phyloP scores from a whole-genome alignment of 1,140 invertebrate genomes.

The Heliconius congener region DNA sequence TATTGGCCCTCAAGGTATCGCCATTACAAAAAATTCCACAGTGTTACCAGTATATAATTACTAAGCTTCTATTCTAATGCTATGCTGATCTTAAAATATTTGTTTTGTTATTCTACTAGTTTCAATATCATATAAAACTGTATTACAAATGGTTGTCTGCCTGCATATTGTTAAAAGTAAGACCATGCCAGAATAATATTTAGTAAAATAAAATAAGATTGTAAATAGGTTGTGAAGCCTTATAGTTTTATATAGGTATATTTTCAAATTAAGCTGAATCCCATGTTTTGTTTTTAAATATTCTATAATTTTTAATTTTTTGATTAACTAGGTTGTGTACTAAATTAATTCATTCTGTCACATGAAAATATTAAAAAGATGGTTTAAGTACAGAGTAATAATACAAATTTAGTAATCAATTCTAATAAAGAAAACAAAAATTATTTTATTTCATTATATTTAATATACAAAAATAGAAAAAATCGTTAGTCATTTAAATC shows the following conservation, averaged over 20 bases:
- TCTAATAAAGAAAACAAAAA: background rate
- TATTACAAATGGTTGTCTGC: background rate
- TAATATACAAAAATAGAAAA: background rate
- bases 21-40: constrained; percentile 46
- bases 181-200: background rate
- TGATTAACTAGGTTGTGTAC: too few species aligned
- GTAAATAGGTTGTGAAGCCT: background rate
- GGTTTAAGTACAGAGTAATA: background rate
- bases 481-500: background rate
- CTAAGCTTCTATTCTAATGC: background rate
- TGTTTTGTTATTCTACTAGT: background rate
- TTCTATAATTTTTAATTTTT: too few species aligned
- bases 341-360: background rate
- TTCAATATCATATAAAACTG: background rate
- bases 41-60: constrained; percentile 40
- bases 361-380: background rate
- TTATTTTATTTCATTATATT: background rate
- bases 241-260: background rate
- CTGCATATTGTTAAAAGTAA: background rate
- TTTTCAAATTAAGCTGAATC: background rate
- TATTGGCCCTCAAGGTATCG: constrained; percentile 39
- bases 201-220: background rate
- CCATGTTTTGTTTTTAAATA: too few species aligned
- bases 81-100: background rate
- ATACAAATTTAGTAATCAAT: background rate